These are phyloP conservation scores for Lasioglossum lativentre DNA, from an alignment of 2,888 invertebrate species.

Conservation along the genomic window DNA sequence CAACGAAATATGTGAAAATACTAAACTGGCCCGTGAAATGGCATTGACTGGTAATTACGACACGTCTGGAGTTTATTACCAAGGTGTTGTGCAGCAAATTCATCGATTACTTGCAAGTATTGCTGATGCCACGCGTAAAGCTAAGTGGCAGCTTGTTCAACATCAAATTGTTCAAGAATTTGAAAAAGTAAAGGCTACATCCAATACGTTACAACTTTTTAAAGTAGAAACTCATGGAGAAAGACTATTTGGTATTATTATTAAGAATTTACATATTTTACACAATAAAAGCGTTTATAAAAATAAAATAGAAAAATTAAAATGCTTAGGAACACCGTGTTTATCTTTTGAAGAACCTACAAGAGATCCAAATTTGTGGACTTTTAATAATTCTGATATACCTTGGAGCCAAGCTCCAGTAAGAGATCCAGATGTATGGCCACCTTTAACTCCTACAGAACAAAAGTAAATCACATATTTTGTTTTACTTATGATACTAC, in stretches of 20 bases:
- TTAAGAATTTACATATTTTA: neutral
- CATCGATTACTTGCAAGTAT: constrained; percentile 93
- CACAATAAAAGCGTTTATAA: neutral
- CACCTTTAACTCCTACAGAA: constrained; percentile 92
- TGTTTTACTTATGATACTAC: neutral
- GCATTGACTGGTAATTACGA: constrained; percentile 98
- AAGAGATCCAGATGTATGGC: constrained; percentile 95
- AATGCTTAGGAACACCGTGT: constrained; percentile 79
- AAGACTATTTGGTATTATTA: constrained; percentile 80
- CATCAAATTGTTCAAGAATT: constrained; percentile 95
- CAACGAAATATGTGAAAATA: constrained; percentile 97
- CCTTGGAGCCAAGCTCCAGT: constrained; percentile 85
- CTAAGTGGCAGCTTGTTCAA: constrained; percentile 96
- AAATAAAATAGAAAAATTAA: constrained; percentile 16
- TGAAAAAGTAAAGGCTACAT: constrained; percentile 94
- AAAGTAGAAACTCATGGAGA: constrained; percentile 89
- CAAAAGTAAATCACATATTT: constrained; percentile 87
- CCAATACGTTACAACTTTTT: constrained; percentile 91
- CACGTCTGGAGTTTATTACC: constrained; percentile 96
- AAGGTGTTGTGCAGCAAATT: constrained; percentile 96
- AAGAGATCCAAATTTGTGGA: constrained; percentile 93
- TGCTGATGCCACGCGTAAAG: constrained; percentile 92
- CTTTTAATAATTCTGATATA: constrained; percentile 86
- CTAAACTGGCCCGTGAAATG: constrained; percentile 97
- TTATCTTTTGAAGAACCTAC: constrained; percentile 87